phyloP scores from a whole-genome alignment of 2,797 vertebrate genomes.

The Sandelia bainsii region DNA sequence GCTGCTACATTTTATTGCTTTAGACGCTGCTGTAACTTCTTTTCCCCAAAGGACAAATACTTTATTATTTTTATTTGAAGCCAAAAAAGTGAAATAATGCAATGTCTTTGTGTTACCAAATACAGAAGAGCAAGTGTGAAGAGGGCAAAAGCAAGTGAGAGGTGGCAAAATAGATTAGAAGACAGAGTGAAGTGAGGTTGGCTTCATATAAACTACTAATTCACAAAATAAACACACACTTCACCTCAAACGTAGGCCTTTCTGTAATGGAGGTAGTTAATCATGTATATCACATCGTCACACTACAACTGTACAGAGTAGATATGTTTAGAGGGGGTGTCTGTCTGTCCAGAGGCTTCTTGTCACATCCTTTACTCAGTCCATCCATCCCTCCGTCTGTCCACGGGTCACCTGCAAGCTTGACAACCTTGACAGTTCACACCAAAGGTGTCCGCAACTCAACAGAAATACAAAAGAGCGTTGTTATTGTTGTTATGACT shows the following conservation, averaged over 20 bases:
- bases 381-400: slow-evolving; percentile 66
- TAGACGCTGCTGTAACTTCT: slow-evolving; percentile 84
- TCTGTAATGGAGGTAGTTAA: slow-evolving; percentile 35
- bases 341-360: slow-evolving; percentile 75
- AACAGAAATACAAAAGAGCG: slow-evolving; percentile 61
- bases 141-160: slow-evolving; percentile 59
- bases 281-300: slow-evolving; percentile 27
- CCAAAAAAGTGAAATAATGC: slow-evolving; percentile 85
- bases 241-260: slow-evolving; percentile 49
- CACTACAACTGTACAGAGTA: slow-evolving; percentile 54
- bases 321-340: slow-evolving; percentile 38
- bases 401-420: slow-evolving; percentile 64
- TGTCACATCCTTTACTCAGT: slow-evolving; percentile 44
- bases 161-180: slow-evolving; percentile 5
- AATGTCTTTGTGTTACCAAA: slow-evolving; percentile 85
- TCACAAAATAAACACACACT: slow-evolving; percentile 38
- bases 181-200: slow-evolving; percentile 23
- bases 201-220: slow-evolving; percentile 52
- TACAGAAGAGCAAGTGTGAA: slow-evolving; percentile 70
- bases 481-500: slow-evolving; percentile 68
- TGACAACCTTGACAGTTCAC: slow-evolving; percentile 71
- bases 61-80: slow-evolving; percentile 69
- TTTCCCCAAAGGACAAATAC: slow-evolving; percentile 82
- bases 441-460: slow-evolving; percentile 83
- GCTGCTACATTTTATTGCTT: slow-evolving; percentile 83